Evolutionary conservation across 2,113 vertebrate species (phyloP).

Genomic region (Progne subis): DNA sequence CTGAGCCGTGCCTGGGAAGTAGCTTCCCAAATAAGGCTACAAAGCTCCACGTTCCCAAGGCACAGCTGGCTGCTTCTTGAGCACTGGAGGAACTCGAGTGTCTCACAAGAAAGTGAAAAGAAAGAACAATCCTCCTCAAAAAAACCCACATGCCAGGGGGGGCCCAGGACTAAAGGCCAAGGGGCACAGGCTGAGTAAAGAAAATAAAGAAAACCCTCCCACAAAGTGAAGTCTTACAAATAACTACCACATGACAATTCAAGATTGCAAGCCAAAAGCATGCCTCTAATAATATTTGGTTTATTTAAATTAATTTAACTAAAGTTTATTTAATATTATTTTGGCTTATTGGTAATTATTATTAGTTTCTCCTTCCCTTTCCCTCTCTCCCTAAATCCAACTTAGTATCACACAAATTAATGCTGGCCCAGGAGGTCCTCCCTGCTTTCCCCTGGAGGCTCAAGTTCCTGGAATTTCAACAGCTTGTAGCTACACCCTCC

Average conservation of each 20-base stretch:
- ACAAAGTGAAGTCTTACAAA: not conserved
- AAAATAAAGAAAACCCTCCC: not conserved
- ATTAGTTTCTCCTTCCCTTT: not conserved
- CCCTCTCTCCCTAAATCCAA: not conserved
- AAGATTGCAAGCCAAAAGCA: not conserved
- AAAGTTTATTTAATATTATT: not conserved
- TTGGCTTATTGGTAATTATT: not conserved
- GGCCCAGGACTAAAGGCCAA: not conserved
- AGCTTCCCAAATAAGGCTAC: conserved; percentile 45
- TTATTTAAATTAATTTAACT: not conserved
- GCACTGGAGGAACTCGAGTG: not conserved
- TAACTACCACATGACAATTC: not conserved
- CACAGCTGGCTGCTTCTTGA: not conserved
- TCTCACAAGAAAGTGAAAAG: not conserved
- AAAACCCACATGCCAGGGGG: not conserved
- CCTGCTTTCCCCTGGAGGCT: not conserved
- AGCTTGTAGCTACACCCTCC: not conserved
- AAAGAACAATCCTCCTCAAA: not conserved
- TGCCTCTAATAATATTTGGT: not conserved
- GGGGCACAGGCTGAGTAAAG: not conserved
- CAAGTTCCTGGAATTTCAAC: not conserved
- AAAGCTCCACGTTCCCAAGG: not conserved
- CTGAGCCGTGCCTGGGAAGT: not conserved
- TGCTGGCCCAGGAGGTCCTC: not conserved
- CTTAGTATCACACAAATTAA: not conserved